Evolutionary conservation across 1,140 invertebrate genomes (phyloP), one percentile per base, ranked within the genome.

Genomic region (Protaetia brevitarsis): DNA sequence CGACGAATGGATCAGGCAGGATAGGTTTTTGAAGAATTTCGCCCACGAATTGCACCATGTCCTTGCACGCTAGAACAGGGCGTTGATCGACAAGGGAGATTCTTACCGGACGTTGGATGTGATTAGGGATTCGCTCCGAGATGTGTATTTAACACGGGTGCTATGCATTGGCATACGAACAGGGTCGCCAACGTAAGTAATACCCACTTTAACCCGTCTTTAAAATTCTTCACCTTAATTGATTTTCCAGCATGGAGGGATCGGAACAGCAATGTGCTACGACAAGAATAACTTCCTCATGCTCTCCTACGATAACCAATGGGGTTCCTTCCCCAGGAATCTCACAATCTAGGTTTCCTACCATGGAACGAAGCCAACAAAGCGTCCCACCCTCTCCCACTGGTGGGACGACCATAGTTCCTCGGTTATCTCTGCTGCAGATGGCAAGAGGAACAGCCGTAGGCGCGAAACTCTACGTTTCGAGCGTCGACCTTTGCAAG

Each of bases 231-330:
- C n/a, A n/a, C n/a, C n/a, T 11, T 34, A 28, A 21, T 36, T 36
- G 8, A n/a, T 16, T 16, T 62, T 76, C 28, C 72, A 94, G 93
- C 68, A 77, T 87, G 51, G 91, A 94, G 73, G 96, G 95, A 51
- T 90, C 94, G 1, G 96, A 96, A 63, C 96, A 98, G 76, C 95
- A 97, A 74, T 98, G 96, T 99, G 96, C 73, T 99, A 98, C 74
- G 94, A 97, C 76, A 91, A 90, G 74, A 91, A 95, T 70, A 87
- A 89, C 2, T 94, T 88, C 78, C 82, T 98, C 3, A 94, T 97
- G 89, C 83, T 97, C 75, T 93, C 95, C 0, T 95, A 95, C 65
- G 96, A 98, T 79, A 94, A 96, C 71, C 90, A 92, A 82, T 96
- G 94, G 88, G 96, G 96, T 2, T 97, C 95, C 0, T 86, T 90